Evolutionary conservation across 2,797 vertebrate species (phyloP).

Genomic region (Oreonectes daqikongensis): DNA sequence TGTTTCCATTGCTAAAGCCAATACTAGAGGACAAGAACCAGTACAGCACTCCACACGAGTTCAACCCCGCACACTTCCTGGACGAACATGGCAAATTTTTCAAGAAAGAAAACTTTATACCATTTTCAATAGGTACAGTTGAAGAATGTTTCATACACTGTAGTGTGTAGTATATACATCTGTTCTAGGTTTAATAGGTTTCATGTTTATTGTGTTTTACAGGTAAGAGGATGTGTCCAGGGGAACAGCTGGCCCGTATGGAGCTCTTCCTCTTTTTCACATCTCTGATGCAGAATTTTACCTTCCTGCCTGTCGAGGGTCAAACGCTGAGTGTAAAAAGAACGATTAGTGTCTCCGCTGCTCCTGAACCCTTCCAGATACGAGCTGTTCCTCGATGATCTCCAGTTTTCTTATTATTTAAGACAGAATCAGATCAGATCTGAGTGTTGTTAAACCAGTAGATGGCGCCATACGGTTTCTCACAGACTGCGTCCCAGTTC

Average conservation of each 20-base stretch:
- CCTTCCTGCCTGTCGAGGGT: constrained; percentile 44
- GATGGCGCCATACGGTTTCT: not conserved
- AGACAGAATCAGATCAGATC: not conserved
- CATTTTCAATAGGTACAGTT: constrained; percentile 55
- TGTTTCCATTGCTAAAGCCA: constrained; percentile 53
- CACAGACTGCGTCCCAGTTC: not conserved
- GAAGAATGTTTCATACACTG: not conserved
- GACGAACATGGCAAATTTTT: constrained; percentile 57
- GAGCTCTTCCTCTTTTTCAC: constrained; percentile 59
- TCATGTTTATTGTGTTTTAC: constrained; percentile 7
- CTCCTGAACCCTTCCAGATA: constrained; percentile 69
- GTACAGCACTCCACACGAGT: constrained; percentile 46
- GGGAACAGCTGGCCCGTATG: constrained; percentile 67
- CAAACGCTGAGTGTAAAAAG: constrained; percentile 56
- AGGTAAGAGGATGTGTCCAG: constrained; percentile 70
- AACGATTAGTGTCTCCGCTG: constrained; percentile 63
- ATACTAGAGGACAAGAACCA: constrained; percentile 52
- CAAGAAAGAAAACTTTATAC: constrained; percentile 58
- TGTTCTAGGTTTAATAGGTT: too few relatives aligned
- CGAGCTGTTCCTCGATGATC: constrained; percentile 63
- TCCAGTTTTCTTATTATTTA: not conserved
- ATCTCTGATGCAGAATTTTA: constrained; percentile 53
- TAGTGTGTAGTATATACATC: too few relatives aligned
- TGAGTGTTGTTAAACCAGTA: too few relatives aligned
- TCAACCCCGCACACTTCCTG: constrained; percentile 59